Conservation (phyloP, 2,113 vertebrate genomes). For the Pseudonaja textilis region DNA sequence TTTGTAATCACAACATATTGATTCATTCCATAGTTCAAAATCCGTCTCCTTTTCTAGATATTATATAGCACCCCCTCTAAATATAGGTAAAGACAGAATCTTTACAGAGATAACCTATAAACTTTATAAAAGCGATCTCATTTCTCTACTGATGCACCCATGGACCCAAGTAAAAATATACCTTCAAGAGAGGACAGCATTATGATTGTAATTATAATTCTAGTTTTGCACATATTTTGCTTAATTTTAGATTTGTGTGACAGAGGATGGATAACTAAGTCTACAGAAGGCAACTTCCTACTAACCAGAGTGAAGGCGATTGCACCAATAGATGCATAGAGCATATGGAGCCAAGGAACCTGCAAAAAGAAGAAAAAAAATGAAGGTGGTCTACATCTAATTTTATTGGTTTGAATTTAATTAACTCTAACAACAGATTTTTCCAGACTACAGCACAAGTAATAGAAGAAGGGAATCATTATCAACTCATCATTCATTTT, state of each 20-base stretch:
- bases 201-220: background rate
- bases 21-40: background rate
- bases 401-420: background rate
- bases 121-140: background rate
- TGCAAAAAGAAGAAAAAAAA: slow-evolving; percentile 47
- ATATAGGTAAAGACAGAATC: background rate
- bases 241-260: background rate
- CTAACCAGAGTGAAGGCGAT: slow-evolving; percentile 91
- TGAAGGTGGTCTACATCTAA: background rate
- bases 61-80: background rate
- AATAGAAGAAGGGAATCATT: background rate
- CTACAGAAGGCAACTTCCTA: background rate
- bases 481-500: background rate
- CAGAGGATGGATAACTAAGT: background rate
- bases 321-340: slow-evolving; percentile 88
- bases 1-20: background rate
- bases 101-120: background rate
- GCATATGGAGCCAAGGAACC: slow-evolving; percentile 92
- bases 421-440: background rate
- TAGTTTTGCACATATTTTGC: background rate
- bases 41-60: background rate
- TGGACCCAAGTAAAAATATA: background rate
- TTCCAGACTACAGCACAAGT: background rate
- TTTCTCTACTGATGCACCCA: background rate
- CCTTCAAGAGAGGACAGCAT: background rate